Conservation (phyloP, 2,113 vertebrate genomes). For the Ifrita kowaldi region DNA sequence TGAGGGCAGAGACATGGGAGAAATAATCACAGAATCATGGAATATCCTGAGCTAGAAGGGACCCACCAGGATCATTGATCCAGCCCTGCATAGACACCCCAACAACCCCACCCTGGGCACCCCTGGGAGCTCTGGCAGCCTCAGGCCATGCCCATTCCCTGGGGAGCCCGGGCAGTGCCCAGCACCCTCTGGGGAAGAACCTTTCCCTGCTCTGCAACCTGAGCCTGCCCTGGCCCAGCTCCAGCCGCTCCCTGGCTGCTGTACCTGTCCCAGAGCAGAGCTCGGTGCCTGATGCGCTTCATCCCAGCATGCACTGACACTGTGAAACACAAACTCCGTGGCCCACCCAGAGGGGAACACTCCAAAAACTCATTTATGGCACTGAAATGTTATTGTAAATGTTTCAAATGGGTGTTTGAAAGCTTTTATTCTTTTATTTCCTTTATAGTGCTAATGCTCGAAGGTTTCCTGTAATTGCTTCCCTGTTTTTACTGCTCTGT, state of each 20-base stretch:
- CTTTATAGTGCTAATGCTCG: neutral
- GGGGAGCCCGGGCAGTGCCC: neutral
- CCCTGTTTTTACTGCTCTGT: constrained; percentile 32
- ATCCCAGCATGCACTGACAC: rapidly evolving
- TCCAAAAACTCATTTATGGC: constrained; percentile 18
- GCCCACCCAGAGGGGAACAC: neutral
- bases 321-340: neutral
- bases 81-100: neutral
- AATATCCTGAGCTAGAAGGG: neutral
- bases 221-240: neutral
- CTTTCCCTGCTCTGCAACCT: neutral
- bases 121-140: neutral
- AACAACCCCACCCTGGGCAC: rapidly evolving
- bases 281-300: neutral
- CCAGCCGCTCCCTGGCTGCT: neutral
- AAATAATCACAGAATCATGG: neutral
- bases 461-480: constrained; percentile 53
- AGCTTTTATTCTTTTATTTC: constrained; percentile 38
- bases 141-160: neutral
- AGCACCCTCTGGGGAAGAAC: neutral
- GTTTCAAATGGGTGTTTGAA: neutral
- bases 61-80: neutral
- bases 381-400: neutral
- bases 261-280: neutral
- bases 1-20: neutral